Base-by-base conservation (phyloP, 2,113 vertebrate species). In the Scartelaos histophorus region DNA sequence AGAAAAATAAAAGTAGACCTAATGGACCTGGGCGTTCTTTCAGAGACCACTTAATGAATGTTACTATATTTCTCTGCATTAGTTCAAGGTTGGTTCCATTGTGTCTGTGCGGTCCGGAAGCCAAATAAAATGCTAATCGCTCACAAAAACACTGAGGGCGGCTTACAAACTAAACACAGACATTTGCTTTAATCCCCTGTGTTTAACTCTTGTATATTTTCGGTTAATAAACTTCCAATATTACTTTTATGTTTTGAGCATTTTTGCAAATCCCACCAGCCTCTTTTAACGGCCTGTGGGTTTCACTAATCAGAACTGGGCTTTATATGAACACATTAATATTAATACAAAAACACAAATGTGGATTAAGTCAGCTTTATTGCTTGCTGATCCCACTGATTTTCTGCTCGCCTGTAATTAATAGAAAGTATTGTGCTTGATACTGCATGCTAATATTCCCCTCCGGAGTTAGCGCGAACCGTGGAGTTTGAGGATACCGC, bases 231-330 rank as follows among this genome's bases (percentile, higher is more conserved):
- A 90, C 83, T 90, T 90, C 90, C 87, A 76, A 90, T 87, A 88
- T 91, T 85, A 89, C 78, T 91, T 92, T 91, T 86, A 89, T 91
- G 88, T 91, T 91, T 89, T 83, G 88, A 89, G 83, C 82, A 89
- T 91, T 90, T 93, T 91, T 89, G 88, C 70, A 83, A 90, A 82
- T 92, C 88, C 90, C 89, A 38, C 60, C 47, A 86, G 88, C 62
- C 76, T 75, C 70, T 80, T 83, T 87, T 84, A 90, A 83, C 87
- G 73, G 78, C 82, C 76, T 69, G 69, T 83, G 79, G 87, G 87
- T 86, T 75, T 75, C 64, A 80, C 67, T 85, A 84, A 85, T 88
- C 83, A 86, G 43, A 88, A 71, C 62, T 45, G 35, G 13, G 66
- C 67, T 67, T 87, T 82, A 86, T 85, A 90, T 86, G 83, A 90